Evolutionary conservation across 2,797 vertebrate genomes (phyloP), one percentile per base, ranked within the genome.

Genomic region (Rhynchonycteris naso): DNA sequence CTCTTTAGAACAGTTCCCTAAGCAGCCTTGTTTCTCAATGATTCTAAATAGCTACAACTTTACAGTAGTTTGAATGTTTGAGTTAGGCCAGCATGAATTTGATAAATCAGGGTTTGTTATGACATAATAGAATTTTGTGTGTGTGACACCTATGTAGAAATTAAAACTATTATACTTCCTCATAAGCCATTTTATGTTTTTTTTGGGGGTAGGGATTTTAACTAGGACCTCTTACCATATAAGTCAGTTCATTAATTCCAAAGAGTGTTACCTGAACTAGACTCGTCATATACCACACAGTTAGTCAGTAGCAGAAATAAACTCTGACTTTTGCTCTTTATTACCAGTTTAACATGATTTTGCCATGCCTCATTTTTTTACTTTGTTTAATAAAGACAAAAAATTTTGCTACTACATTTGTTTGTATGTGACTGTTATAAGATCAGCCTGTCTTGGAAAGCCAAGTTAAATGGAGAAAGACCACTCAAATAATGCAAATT

Each of bases 171-270:
- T 47, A 69, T 61, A 9, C 8, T 93, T 88, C 75, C 30, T 72
- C 26, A 85, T 38, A 58, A 10, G 18, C 28, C 3, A n/a, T 58
- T 15, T 69, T n/a, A 28, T 65, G 90, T 69, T 91, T 78, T 89
- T 92, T 68, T 19, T 80, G 26, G 5, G 56, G 26, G 43, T 90
- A 74, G n/a, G n/a, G n/a, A 85, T 33, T 76, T 33, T 96, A 90
- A 85, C 24, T 56, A 38, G 35, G n/a, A 14, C 4, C 15, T 75
- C 16, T 22, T 59, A 21, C 16, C 69, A 58, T 18, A 90, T 90
- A 69, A 88, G 47, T 72, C n/a, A 72, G 4, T 33, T 85, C 18
- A 33, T 35, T 33, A 68, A 54, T 88, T 84, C 38, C 10, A 52
- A 85, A 43, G 43, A 52, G 4, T 84, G 7, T 90, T 74, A 54